Base-by-base conservation (phyloP, 1,140 invertebrate species). In the Bombus confusus region DNA sequence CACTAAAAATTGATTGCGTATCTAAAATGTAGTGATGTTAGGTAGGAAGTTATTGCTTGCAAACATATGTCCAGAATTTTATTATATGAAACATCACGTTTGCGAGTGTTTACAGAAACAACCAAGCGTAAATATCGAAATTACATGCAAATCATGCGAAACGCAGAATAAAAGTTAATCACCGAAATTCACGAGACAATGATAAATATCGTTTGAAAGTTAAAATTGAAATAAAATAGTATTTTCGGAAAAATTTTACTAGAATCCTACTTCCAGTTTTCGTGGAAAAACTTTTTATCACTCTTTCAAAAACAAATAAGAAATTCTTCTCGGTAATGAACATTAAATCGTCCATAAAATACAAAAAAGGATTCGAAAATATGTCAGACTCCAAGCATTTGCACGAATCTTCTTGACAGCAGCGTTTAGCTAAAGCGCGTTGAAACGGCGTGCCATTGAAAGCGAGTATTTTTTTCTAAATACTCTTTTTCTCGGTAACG, bases 111-210 rank as follows among this genome's bases (percentile, higher is more conserved):
- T 52, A 1, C 47, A 8, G 47, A 52, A 52, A 52, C 18, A 52
- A 52, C 6, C 47, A 0, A 52, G 18, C 47, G 8, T 22, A 52
- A 2, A 52, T 52, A 22, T 52, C 18, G 47, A 52, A 52, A 52
- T 22, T 22, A 47, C 15, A 22, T 52, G 5, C 5, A 22, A 52
- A 52, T 22, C 47, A 22, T 8, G 6, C 8, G 18, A 22, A 52
- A 52, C 18, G 18, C 47, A 52, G 47, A 22, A 52, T 52, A 22
- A 52, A 52, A 52, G 18, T 52, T 52, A 22, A n/a, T 3, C 28
- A 62, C 0, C 10, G 59, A n/a, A n/a, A 8, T n/a, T n/a, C 28
- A 1, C 59, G 4, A 62, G 59, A 3, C 1, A n/a, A 4, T n/a
- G 4, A 52, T 52, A 52, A 52, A 22, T 52, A 52, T 22, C 18